Evolutionary conservation across 2,113 vertebrate genomes (phyloP), one percentile per base, ranked within the genome.

Genomic region (Cyphomyrus discorhynchus): DNA sequence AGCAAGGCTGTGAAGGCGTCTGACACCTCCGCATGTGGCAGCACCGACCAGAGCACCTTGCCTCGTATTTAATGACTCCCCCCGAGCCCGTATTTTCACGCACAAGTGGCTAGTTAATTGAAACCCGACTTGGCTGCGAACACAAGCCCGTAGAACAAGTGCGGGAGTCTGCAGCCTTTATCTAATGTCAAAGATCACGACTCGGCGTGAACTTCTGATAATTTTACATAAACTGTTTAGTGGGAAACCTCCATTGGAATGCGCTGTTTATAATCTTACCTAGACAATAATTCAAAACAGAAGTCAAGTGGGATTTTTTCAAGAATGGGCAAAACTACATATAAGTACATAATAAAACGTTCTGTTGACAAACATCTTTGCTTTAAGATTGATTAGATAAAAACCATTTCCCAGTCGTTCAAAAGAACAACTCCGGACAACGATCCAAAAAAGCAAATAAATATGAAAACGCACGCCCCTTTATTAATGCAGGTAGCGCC

Each of bases 61-160:
- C 87, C 47, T 88, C 90, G 21, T 58, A 86, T 90, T 91, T 94
- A 94, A 95, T 93, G 88, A 92, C 91, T 93, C 93, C 93, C 93
- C 86, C 47, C 89, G 19, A 92, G 92, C 90, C 88, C 89, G 66
- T 91, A 88, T 93, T 92, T 91, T 91, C 11, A 19, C 86, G 90
- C 91, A 21, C 89, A 89, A 88, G 90, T 80, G 88, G 89, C 90
- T 90, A 92, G 89, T 87, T 92, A 91, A 95, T 94, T 94, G 92
- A 62, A 93, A 92, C 90, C 90, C 7, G 49, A 91, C 91, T 93
- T 90, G 87, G 90, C 39, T 91, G 70, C 87, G 87, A 50, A 50
- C 35, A 70, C 58, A 50, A 62, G 77, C 31, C 87, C 89, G 56
- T 46, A 77, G 80, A 91, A 85, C 91, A 92, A 90, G 92, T 92